Percentiles rank a stretch among this genome's conserved stretches.
These are phyloP conservation scores for Colletes collaris DNA, from an alignment of 2,888 invertebrate genomes.

Conservation along the genomic window DNA sequence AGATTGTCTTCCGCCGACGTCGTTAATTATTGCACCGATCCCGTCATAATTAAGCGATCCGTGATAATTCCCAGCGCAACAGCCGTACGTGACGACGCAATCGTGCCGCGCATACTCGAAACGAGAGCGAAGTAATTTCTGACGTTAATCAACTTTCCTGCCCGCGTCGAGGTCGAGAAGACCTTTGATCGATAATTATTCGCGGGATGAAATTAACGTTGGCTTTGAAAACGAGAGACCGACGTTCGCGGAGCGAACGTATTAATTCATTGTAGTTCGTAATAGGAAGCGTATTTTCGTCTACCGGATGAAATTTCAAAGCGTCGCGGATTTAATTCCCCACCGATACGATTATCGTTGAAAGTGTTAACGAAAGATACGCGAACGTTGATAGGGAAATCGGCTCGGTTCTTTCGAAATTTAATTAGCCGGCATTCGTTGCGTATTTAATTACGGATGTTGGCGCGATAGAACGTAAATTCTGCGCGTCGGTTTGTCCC, in stretches of 20 bases:
- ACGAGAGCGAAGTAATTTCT: constrained; percentile 4
- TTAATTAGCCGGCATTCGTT: not conserved
- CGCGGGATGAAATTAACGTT: not conserved
- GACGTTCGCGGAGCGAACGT: too few species aligned
- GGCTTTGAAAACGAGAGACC: too few species aligned
- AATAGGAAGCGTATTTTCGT: too few species aligned
- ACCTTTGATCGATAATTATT: not conserved
- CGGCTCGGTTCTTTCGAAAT: not conserved
- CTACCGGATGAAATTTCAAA: too few species aligned
- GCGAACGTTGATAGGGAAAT: not conserved
- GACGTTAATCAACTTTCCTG: constrained; percentile 29
- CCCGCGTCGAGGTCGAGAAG: not conserved
- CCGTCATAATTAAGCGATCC: constrained; percentile 50
- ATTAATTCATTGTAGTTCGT: too few species aligned
- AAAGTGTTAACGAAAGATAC: too few species aligned
- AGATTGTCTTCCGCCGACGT: constrained; percentile 18
- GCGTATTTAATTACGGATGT: not conserved
- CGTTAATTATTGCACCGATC: constrained; percentile 55
- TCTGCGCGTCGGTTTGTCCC: not conserved
- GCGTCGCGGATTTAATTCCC: too few species aligned
- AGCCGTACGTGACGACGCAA: constrained; percentile 42
- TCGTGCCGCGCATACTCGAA: constrained; percentile 29
- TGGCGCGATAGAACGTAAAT: not conserved
- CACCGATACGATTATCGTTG: too few species aligned
- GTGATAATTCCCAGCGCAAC: constrained; percentile 47